phyloP scores from a whole-genome alignment of 2,888 invertebrate genomes.

The Euplexia lucipara region DNA sequence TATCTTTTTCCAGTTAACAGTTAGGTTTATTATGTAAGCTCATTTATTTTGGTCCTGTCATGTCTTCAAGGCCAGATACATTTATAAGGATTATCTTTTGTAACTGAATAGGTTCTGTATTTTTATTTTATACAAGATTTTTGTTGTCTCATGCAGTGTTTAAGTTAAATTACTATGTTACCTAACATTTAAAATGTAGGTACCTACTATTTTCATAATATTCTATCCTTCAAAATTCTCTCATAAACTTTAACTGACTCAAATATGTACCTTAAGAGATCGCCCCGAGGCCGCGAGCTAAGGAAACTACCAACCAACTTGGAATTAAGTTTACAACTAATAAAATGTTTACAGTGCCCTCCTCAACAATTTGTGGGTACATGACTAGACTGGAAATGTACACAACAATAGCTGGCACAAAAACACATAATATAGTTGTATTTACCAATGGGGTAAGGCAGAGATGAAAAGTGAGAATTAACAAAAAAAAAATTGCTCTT shows the following conservation, averaged over 20 bases:
- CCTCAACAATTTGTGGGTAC: constrained; percentile 34
- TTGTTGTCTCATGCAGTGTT: background rate
- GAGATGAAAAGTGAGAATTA: no score
- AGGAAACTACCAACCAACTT: constrained; percentile 40
- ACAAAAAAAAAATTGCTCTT: no score
- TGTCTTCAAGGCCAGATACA: background rate
- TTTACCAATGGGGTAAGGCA: background rate
- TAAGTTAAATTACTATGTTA: no score
- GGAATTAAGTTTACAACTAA: constrained; percentile 53
- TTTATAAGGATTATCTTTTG: no score
- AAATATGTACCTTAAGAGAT: constrained; percentile 36
- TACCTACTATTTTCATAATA: no score
- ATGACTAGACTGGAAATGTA: constrained; percentile 17
- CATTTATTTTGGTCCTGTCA: background rate
- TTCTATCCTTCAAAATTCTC: constrained; percentile 23
- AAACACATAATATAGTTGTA: background rate
- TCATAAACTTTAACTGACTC: constrained; percentile 1
- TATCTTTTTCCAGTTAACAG: background rate
- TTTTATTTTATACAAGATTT: background rate
- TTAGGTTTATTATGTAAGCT: background rate
- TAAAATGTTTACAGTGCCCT: constrained; percentile 47
- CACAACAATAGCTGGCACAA: background rate
- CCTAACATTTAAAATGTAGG: no score
- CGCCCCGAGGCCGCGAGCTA: constrained; percentile 22
- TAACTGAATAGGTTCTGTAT: no score